Evolutionary conservation across 2,888 invertebrate genomes (phyloP), one percentile per base, ranked within the genome.

Genomic region (Cynaeus angustus): DNA sequence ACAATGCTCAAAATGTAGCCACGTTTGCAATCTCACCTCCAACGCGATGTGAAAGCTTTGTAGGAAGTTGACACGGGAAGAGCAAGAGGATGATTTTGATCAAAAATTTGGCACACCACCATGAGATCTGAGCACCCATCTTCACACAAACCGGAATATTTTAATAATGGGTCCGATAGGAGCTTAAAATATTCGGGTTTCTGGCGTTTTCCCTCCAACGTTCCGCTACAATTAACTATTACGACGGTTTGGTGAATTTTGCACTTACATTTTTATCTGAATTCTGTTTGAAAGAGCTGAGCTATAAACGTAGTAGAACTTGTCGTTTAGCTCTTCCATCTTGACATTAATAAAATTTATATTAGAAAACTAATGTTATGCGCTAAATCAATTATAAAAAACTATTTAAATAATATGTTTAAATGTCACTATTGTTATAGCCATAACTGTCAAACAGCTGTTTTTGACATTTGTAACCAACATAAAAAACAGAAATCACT

Each of bases 31-130:
- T 9, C 9, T 88, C 88, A 95, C 95, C 94, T 96, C 96, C 97
- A 98, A 78, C 98, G 88, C 62, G 93, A 94, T 14, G 92, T 92
- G 81, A 98, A 98, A 0, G 96, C 89, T 85, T 98, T 98, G 82
- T 97, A 97, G 0, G 96, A 92, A 0, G 97, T 97, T 38, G 92
- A 91, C 9, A 96, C 93, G 0, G 97, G 96, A 72, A 97, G 85
- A 10, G 95, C 94, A 1, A 98, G 88, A 0, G 95, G 92, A 59
- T 91, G 89, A 55, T 93, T 93, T 81, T 95, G 93, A 72, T 94
- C 91, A 83, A 90, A 91, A 8, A 97, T 89, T 86, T 97, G 95
- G 77, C 95, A 91, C 0, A 94, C 92, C 7, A 98, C 96, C 83
- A 93, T 92, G 74, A 98, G 88, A 82, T 98, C 96, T 0, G 97